phyloP scores from a whole-genome alignment of 2,797 vertebrate species.

The Aldrovandia affinis region DNA sequence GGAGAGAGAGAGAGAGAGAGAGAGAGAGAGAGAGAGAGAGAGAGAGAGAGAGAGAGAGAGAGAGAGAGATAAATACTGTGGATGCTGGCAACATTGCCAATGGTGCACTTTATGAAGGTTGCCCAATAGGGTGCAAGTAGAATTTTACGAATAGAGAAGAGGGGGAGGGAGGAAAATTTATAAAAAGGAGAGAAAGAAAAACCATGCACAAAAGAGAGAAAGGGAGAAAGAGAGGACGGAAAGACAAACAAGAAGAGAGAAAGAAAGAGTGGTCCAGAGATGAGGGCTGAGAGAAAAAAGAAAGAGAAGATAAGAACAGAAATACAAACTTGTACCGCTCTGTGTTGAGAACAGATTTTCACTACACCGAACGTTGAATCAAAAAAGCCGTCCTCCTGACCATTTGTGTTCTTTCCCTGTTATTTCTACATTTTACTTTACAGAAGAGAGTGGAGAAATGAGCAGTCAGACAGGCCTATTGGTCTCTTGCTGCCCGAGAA shows the following conservation, averaged over 20 bases:
- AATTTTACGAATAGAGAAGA: no score
- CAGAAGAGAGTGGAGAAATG: neutral
- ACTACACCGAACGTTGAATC: neutral
- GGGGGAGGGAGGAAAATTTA: neutral
- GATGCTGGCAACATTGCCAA: no score
- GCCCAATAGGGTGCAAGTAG: no score
- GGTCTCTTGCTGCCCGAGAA: neutral
- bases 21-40: slow-evolving; percentile 19
- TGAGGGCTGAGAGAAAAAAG: neutral
- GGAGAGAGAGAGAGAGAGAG: neutral
- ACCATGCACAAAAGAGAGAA: slow-evolving; percentile 18
- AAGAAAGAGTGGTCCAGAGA: neutral
- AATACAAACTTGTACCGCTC: neutral
- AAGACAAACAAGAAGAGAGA: neutral
- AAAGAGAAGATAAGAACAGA: neutral
- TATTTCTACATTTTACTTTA: neutral
- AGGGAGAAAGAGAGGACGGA: neutral
- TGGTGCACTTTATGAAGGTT: no score
- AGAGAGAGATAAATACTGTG: slow-evolving; percentile 3
- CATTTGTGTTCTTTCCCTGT: neutral
- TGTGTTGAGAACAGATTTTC: neutral
- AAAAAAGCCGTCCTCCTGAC: neutral
- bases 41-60: slow-evolving; percentile 6
- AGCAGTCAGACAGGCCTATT: neutral
- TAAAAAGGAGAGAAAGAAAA: neutral